Evolutionary conservation across 2,888 invertebrate genomes (phyloP).

Genomic region (Agrochola litura): DNA sequence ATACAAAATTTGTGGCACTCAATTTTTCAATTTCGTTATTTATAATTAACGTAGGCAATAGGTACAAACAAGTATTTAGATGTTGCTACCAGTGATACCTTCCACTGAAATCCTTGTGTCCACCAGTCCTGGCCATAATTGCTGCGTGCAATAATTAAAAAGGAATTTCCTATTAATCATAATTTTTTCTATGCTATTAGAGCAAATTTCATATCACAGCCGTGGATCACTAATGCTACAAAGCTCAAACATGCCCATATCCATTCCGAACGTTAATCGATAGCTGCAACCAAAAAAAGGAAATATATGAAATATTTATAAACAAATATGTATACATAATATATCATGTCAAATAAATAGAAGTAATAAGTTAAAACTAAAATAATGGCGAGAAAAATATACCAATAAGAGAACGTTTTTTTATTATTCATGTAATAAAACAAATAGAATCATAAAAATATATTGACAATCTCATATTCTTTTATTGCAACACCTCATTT

Average conservation of each 20-base stretch:
- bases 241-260: constrained; percentile 90
- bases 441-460: constrained; percentile 21
- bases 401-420: constrained; percentile 7
- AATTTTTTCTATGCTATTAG: constrained; percentile 75
- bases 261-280: constrained; percentile 89
- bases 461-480: neutral
- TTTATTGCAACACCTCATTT: constrained; percentile 21
- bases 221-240: constrained; percentile 84
- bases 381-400: constrained; percentile 24
- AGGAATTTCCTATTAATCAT: constrained; percentile 81
- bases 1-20: constrained; percentile 69
- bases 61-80: constrained; percentile 74
- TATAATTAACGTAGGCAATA: constrained; percentile 58
- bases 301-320: constrained; percentile 70
- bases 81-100: constrained; percentile 92
- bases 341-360: constrained; percentile 51
- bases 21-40: constrained; percentile 60
- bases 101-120: constrained; percentile 91
- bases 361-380: constrained; percentile 16
- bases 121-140: constrained; percentile 91
- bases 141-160: constrained; percentile 89
- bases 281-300: constrained; percentile 89
- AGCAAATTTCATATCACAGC: constrained; percentile 88
- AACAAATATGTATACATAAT: constrained; percentile 61
- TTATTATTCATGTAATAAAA: constrained; percentile 15